Conservation (phyloP, 2,797 vertebrate genomes). For the Falco columbarius region DNA sequence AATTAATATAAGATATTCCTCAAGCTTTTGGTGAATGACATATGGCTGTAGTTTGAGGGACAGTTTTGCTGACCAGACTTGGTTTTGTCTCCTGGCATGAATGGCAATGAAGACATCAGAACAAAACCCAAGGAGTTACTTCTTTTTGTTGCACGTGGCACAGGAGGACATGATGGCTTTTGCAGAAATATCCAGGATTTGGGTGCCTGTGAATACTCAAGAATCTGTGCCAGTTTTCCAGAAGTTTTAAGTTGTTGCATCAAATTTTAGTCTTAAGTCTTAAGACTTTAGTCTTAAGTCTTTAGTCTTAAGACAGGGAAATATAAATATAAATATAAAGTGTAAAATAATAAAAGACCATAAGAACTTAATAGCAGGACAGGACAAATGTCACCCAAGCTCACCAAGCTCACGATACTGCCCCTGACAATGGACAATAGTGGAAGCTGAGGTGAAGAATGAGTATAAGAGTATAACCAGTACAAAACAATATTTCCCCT, state of each 20-base stretch:
- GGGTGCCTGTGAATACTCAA: not conserved
- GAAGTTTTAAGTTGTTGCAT: not conserved
- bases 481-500: not conserved
- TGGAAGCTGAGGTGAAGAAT: not conserved
- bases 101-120: not conserved
- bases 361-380: not conserved
- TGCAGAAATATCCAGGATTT: not conserved
- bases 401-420: not conserved
- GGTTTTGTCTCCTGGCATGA: not conserved
- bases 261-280: not conserved
- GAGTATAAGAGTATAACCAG: not conserved
- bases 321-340: not conserved
- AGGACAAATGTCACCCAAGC: not conserved
- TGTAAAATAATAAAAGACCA: not conserved
- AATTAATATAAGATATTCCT: not conserved
- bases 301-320: not conserved
- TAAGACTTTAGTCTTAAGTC: too few species aligned
- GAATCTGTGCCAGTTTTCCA: not conserved
- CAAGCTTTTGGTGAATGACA: slow-evolving; percentile 20
- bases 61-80: not conserved
- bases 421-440: not conserved
- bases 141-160: not conserved
- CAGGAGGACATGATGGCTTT: not conserved
- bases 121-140: not conserved
- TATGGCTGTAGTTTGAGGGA: not conserved